Base-by-base conservation (phyloP, 2,888 invertebrate species). In the Julus scanicus region DNA sequence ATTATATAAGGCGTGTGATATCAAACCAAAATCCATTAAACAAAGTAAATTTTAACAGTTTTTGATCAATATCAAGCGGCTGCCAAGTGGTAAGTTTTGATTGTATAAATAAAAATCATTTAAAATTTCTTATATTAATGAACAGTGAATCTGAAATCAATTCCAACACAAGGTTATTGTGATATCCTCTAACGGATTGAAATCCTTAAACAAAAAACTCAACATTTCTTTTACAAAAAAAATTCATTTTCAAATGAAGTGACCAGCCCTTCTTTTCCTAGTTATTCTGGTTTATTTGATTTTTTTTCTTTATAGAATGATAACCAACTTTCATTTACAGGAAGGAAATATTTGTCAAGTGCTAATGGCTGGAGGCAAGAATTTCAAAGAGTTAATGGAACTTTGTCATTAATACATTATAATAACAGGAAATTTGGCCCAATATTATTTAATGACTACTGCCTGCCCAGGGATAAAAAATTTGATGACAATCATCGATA, bases 281-380 rank as follows among this genome's bases (percentile, higher is more conserved):
- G 80, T 80, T 37, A 37, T 80, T 80, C 80, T 37, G 80, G 80
- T 80, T 80, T 80, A 11, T 80, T 80, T 80, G 13, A 80, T 80
- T 80, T 80, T 13, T 37, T 37, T 20, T n/a, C 29, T 20, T 71
- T 29, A 80, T 80, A 29, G 2, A 37, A 37, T 37, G 37, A 37
- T 80, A 80, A 80, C 13, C 5, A 37, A 80, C 80, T 37, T 80
- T 80, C 80, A 37, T 80, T 80, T 11, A 37, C 2, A 80, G 13
- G 80, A 5, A 80, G 80, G 80, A 80, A 80, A 29, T 37, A 29
- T 11, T 37, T 37, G 29, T 15, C 80, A 13, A 80, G 13, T 80
- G 80, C 13, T 80, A 80, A 80, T 80, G 80, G 37, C 13, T 80
- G 29, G 37, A 80, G 80, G 80, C 80, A 37, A 80, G 37, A 80